Evolutionary conservation across 2,113 vertebrate species (phyloP), one percentile per base, ranked within the genome.

Genomic region (Petrocephalus microphthalmus): DNA sequence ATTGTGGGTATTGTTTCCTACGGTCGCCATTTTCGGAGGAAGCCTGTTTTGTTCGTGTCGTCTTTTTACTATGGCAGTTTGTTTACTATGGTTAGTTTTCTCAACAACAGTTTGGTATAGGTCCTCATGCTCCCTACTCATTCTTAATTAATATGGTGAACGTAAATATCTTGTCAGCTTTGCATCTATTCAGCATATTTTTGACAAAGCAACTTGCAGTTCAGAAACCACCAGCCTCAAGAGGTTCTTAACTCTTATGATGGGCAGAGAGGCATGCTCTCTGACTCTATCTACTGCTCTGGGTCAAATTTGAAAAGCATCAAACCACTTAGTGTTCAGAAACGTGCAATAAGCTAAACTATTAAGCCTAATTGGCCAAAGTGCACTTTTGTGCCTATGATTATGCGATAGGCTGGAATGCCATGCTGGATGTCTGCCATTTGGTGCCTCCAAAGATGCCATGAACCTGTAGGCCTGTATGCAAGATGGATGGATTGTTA

Each of bases 201-300:
- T 84, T 45, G 19, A 51, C 47, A 25, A 84, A 52, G 22, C n/a
- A 84, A 84, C n/a, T 54, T 51, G 83, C 83, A 85, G 51, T 10
- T 29, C 47, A 22, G 83, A 85, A 13, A 52, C 22, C 25, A 11
- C 83, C 51, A 29, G 11, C n/a, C 83, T 53, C 22, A n/a, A 29
- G 83, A 53, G 83, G 51, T n/a, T 82, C 87, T 88, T 74, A 82
- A n/a, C 11, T 82, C 87, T 88, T 74, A 82, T 52, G 52, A 51
- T 51, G 3, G 11, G 74, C 17, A 81, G n/a, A 5, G 29, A 53
- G 20, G 84, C 64, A 49, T 51, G 22, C 42, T 84, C 45, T 47
- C 83, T 56, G 29, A 91, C 87, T 91, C 33, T 90, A 78, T 67
- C 60, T 22, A 67, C 22, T 90, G 53, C 1, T 88, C 92, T 57